Evolutionary conservation across 2,797 vertebrate species (phyloP).

Genomic region (Microcaecilia unicolor): DNA sequence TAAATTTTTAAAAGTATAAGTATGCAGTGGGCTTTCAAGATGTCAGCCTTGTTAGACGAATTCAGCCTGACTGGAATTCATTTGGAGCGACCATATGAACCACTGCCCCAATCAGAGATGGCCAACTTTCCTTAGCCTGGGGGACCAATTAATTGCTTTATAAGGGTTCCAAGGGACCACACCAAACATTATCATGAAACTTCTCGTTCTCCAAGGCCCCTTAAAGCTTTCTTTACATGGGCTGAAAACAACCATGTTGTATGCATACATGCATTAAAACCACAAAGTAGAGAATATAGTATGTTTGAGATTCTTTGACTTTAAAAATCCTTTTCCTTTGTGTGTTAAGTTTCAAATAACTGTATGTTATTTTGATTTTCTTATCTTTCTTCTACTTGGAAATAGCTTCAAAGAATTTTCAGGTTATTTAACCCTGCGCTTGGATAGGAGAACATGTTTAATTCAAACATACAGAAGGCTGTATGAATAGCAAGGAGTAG

Average conservation of each 20-base stretch:
- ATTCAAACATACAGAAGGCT: constrained; percentile 12
- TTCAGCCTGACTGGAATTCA: neutral
- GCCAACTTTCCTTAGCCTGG: no score
- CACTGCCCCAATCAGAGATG: neutral
- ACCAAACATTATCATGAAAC: no score
- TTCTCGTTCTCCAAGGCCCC: no score
- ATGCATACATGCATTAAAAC: no score
- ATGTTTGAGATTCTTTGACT: no score
- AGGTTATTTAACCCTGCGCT: neutral
- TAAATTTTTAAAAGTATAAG: no score
- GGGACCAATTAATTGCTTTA: no score
- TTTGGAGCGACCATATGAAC: neutral
- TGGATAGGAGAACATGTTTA: constrained; percentile 8
- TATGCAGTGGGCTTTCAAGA: neutral
- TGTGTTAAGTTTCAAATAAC: neutral
- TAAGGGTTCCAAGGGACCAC: no score
- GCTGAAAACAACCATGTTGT: no score
- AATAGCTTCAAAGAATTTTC: constrained; percentile 2
- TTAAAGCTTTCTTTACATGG: no score
- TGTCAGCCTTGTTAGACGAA: neutral
- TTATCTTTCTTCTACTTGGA: neutral
- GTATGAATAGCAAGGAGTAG: no score
- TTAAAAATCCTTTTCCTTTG: neutral
- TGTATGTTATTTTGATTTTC: neutral
- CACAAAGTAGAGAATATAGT: no score